Base-by-base conservation (phyloP, 2,888 invertebrate genomes). In the Serripes groenlandicus region DNA sequence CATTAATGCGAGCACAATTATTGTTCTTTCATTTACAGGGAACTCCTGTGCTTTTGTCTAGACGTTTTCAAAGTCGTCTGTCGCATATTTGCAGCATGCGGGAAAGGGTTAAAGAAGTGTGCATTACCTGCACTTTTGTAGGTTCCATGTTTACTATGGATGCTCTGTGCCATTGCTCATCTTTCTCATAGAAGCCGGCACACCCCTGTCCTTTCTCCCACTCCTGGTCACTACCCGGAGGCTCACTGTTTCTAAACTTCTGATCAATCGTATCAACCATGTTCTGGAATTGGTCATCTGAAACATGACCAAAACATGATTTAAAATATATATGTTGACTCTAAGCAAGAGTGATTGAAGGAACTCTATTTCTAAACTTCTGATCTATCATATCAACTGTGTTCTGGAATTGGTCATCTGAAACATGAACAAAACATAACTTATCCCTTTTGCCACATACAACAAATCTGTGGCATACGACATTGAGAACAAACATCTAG, bases 141-240 rank as follows among this genome's bases (percentile, higher is more conserved):
- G 86, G 81, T 49, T 82, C 82, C 7, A 90, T 68, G 15, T 86
- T 81, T 7, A 88, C 32, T 26, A 96, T 95, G 32, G 95, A 94
- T 0, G 95, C 96, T 7, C 98, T 96, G 83, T 96, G 96, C 96
- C 97, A 97, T 28, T 95, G 95, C 52, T 96, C 95, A n/a, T 96
- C 96, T 23, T 95, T 94, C 0, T 90, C 86, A 78, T 95, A 95
- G 62, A 94, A 93, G 0, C 96, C 96, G 21, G 95, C 95, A 90
- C 96, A 96, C 54, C 96, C 97, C 3, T 94, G 91, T 15, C 89
- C 90, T 15, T 78, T 78, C 64, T 88, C 79, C 89, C 90, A 92
- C 18, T 60, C 74, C 66, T 84, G 86, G 35, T 78, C 85, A 15
- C 68, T 78, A 3, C 75, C 77, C 37, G 85, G 84, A 3, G 89